phyloP scores from a whole-genome alignment of 2,888 invertebrate genomes.

The Platerodrilus igneus region DNA sequence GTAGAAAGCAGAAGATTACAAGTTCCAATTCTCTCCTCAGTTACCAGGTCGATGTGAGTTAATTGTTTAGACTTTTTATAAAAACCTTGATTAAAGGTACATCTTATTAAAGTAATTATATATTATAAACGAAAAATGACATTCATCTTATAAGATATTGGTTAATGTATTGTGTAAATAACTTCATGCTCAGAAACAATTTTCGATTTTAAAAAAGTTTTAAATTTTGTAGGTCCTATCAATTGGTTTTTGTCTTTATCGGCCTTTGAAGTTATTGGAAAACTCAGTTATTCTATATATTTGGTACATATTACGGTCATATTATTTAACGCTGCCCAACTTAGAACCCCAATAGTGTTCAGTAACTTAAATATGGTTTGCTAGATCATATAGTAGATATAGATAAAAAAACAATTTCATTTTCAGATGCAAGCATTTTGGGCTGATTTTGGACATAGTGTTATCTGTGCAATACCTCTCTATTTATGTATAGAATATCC shows the following conservation, averaged over 20 bases:
- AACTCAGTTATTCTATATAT: constrained; percentile 51
- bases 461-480: constrained; percentile 3
- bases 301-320: constrained; percentile 46
- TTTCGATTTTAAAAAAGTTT: no score
- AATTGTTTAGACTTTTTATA: no score
- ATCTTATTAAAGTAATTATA: no score
- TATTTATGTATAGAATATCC: constrained; percentile 9
- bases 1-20: no score
- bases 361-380: constrained; percentile 35
- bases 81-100: no score
- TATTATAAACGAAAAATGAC: no score
- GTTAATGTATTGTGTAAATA: no score
- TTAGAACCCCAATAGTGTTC: constrained; percentile 31
- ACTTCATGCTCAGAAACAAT: no score
- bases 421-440: constrained; percentile 14
- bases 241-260: constrained; percentile 50
- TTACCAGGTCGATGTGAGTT: no score
- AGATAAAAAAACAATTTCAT: background rate
- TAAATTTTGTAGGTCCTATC: constrained; percentile 52
- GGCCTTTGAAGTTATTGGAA: constrained; percentile 50
- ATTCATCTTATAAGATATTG: no score
- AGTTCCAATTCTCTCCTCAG: no score
- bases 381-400: background rate
- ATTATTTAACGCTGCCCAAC: constrained; percentile 20
- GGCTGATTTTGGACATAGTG: constrained; percentile 11